Evolutionary conservation across 2,797 vertebrate species (phyloP).

Genomic region (Muscicapa striata): DNA sequence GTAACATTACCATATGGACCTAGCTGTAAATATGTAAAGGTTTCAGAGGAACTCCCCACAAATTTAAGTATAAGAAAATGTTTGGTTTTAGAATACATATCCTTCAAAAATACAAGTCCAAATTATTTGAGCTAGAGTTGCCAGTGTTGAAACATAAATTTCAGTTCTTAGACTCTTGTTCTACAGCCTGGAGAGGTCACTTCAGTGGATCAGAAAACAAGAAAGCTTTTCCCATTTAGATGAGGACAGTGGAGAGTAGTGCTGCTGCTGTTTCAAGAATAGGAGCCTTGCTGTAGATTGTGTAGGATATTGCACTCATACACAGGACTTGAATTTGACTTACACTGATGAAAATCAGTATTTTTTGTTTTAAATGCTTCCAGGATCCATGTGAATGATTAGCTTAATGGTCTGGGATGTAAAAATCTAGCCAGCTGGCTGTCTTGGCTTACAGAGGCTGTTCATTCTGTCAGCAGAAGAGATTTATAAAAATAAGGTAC

Average conservation of each 20-base stretch:
- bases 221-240: not conserved
- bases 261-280: not conserved
- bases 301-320: not conserved
- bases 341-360: not conserved
- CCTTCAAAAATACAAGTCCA: not conserved
- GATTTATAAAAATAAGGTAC: not conserved
- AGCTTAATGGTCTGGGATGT: not conserved
- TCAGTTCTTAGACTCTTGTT: not conserved
- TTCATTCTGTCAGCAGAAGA: not conserved
- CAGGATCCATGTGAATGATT: not conserved
- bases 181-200: not conserved
- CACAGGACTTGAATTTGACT: not conserved
- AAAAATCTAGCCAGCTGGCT: not conserved
- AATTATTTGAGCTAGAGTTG: not conserved
- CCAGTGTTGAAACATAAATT: not conserved
- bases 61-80: not conserved
- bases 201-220: not conserved
- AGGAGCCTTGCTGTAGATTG: not conserved
- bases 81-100: not conserved
- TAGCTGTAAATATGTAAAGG: not conserved
- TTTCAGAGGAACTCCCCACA: not conserved
- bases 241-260: not conserved
- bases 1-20: not conserved
- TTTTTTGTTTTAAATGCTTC: not conserved
- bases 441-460: not conserved